Evolutionary conservation across 2,888 invertebrate genomes (phyloP), one percentile per base, ranked within the genome.

Genomic region (Tenthredo livida): DNA sequence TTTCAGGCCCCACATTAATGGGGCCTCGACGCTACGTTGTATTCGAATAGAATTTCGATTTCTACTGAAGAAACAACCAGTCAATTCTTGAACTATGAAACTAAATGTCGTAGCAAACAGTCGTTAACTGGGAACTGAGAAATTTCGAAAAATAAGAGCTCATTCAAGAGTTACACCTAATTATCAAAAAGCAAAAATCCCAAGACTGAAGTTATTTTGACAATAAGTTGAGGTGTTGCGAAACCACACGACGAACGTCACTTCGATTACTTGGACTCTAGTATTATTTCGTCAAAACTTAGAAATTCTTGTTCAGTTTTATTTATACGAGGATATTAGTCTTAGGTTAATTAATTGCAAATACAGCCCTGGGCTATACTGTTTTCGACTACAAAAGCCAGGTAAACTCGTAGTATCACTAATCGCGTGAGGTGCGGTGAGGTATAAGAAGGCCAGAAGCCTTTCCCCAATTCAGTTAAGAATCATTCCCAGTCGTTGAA

Each of bases 381-480:
- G 7, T 61, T 61, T n/a, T n/a, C 2, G 37, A 80, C 17, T 80
- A 61, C 37, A 80, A 61, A 40, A 80, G 37, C 61, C 61, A 58
- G n/a, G 37, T 58, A 21, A 58, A 40, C 80, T 58, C 25, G 80
- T 61, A 80, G 40, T 61, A 40, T 40, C 40, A 15, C 17, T 37
- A 10, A 33, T n/a, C 47, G 83, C 47, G 83, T 29, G 61, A 80
- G 61, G 33, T 40, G 15, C n/a, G 12, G 61, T 65, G 15, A 43
- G 50, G 21, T 83, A 83, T 83, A 83, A 80, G 47, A 83, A 65
- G 83, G 65, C 83, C 47, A 43, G 43, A 9, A 29, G 83, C 83
- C 83, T 47, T 47, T 83, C 67, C 47, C 65, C 47, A 67, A 83
- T 83, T 83, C 83, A 83, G 83, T 83, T 29, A 47, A 43, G 67